phyloP scores from a whole-genome alignment of 2,888 invertebrate genomes.

The Odontocolon sp. region DNA sequence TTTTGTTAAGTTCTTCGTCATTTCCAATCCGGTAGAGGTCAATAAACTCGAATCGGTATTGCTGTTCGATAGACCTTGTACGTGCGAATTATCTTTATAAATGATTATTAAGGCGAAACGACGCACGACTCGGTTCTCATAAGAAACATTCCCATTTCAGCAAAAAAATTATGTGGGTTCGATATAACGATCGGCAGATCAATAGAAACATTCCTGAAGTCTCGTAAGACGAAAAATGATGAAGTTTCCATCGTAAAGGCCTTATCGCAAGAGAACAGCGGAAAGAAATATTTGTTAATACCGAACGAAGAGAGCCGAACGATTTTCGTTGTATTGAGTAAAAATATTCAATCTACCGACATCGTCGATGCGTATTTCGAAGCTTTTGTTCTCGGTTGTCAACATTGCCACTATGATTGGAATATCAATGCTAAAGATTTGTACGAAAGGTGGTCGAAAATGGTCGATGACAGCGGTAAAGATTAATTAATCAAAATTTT shows the following conservation, averaged over 20 bases:
- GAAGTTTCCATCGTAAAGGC: background rate
- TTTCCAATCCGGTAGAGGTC: constrained; percentile 85
- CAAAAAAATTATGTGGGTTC: constrained; percentile 84
- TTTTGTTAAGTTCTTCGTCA: constrained; percentile 85
- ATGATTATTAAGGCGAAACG: too few relatives aligned
- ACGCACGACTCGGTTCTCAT: too few relatives aligned
- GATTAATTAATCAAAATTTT: background rate
- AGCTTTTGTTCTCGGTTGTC: constrained; percentile 83
- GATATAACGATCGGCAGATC: constrained; percentile 84
- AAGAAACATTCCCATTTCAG: constrained; percentile 82
- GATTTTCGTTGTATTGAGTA: constrained; percentile 84
- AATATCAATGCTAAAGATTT: background rate
- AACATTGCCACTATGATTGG: background rate
- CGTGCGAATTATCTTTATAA: constrained; percentile 34
- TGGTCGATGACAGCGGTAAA: constrained; percentile 36
- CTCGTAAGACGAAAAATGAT: background rate
- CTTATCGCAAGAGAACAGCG: background rate
- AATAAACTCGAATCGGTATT: constrained; percentile 89
- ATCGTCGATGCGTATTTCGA: constrained; percentile 88
- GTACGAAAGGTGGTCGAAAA: background rate
- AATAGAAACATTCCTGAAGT: constrained; percentile 73
- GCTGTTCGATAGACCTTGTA: constrained; percentile 81
- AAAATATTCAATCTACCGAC: constrained; percentile 82
- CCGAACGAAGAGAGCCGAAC: constrained; percentile 80
- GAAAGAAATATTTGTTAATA: background rate